A percentile compares a stretch with the other conserved stretches of the same genome.
Evolutionary conservation across 2,797 vertebrate genomes (phyloP).

Genomic region (Channallabes apus): DNA sequence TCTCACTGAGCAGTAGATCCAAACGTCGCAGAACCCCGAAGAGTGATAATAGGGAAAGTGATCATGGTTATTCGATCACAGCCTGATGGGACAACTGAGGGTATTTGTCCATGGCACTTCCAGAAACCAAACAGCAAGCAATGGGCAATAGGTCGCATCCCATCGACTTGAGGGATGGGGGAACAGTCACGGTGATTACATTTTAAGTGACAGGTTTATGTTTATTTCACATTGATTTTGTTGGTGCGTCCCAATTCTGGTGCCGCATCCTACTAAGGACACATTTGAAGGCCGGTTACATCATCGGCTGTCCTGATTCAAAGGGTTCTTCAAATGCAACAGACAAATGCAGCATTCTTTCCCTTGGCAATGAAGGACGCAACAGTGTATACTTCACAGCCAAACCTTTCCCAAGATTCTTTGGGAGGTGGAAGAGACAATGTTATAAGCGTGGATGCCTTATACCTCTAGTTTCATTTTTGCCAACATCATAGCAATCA

Average conservation of each 20-base stretch:
- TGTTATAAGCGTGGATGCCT: no score
- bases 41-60: background rate
- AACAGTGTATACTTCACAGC: no score
- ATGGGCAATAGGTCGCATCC: background rate
- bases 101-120: background rate
- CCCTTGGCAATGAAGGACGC: no score
- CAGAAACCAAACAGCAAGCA: background rate
- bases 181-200: background rate
- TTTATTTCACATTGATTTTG: background rate
- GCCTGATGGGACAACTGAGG: background rate
- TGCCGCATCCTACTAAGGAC: no score
- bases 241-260: no score
- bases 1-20: constrained; percentile 8
- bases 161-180: background rate
- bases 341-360: no score
- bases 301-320: no score
- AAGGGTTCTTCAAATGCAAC: no score
- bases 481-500: background rate
- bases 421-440: no score
- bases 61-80: background rate
- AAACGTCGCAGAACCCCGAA: background rate
- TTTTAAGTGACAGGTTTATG: background rate
- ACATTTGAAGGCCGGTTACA: no score
- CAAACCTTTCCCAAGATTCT: no score
- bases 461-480: no score